Evolutionary conservation across 2,113 vertebrate species (phyloP).

Genomic region (Cyprinus carpio): DNA sequence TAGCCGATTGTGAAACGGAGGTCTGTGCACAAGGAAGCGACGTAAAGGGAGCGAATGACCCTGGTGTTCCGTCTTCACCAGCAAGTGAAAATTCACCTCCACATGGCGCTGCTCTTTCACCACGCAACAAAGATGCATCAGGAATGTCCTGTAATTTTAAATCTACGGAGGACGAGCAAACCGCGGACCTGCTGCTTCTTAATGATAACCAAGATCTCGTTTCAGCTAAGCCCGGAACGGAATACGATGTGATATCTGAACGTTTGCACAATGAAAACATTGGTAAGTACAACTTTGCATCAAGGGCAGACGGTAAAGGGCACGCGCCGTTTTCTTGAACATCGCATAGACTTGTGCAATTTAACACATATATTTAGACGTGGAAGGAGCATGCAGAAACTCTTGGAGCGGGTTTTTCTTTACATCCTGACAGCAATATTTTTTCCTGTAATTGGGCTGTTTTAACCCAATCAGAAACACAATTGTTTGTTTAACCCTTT

Average conservation of each 20-base stretch:
- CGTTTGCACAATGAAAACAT: conserved; percentile 46
- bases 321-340: background rate
- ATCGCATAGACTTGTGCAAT: background rate
- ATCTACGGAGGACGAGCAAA: background rate
- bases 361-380: background rate
- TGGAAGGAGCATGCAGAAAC: background rate
- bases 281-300: conserved; percentile 59
- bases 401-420: background rate
- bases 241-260: conserved; percentile 13
- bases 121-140: conserved; percentile 11
- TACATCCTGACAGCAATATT: background rate
- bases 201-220: conserved; percentile 51
- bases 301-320: background rate
- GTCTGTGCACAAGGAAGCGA: background rate
- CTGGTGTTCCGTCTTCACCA: conserved; percentile 9
- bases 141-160: background rate
- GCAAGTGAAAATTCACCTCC: conserved; percentile 17
- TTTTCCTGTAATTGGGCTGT: conserved; percentile 29
- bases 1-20: background rate
- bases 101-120: conserved; percentile 21
- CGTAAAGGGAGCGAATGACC: background rate
- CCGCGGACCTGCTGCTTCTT: conserved; percentile 14
- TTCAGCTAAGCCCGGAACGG: conserved; percentile 66
- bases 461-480: conserved; percentile 39
- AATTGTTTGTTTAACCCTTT: conserved; percentile 28